Evolutionary conservation across 2,797 vertebrate species (phyloP), one percentile per base, ranked within the genome.

Genomic region (Hyperoplus lanceolatus): DNA sequence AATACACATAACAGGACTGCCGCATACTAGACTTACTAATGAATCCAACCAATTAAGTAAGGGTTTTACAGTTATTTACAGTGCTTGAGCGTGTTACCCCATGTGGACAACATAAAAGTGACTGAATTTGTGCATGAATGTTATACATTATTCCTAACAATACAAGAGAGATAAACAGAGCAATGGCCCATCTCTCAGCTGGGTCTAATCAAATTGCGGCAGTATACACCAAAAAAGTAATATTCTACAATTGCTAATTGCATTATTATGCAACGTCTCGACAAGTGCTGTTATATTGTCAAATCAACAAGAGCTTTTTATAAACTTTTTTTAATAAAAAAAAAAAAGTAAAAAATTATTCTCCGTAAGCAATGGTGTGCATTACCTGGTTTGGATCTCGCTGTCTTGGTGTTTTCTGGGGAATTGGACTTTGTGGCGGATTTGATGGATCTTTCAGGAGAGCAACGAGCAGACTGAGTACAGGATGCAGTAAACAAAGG

Each of bases 341-440:
- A 2, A 39, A 29, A 29, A 29, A 29, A 29, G 29, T 29, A 29
- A 29, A 29, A 29, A 29, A 29, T 29, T 0, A 29, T 29, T 63
- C 53, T 54, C 9, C 62, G 38, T 49, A 56, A 51, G 8, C 57
- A 9, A 42, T 48, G 15, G 0, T 50, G 1, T 50, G 50, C 1
- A 79, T 93, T 93, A 96, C 96, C 96, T 94, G 90, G 75, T 49
- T 91, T 92, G 59, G 87, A 74, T 90, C 89, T 87, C 70, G 41
- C 9, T 16, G 59, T 39, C 66, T 85, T 90, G 64, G 81, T 79
- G 89, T 74, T 81, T 56, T 79, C 70, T 12, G 8, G 60, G 5
- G 46, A 42, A 4, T 71, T 6, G 2, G 58, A 81, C 63, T 73
- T 80, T 68, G 50, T 80, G 81, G 46, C 41, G 14, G 73, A 66